Conservation (phyloP, 2,888 invertebrate species). For the Erynnis tages region DNA sequence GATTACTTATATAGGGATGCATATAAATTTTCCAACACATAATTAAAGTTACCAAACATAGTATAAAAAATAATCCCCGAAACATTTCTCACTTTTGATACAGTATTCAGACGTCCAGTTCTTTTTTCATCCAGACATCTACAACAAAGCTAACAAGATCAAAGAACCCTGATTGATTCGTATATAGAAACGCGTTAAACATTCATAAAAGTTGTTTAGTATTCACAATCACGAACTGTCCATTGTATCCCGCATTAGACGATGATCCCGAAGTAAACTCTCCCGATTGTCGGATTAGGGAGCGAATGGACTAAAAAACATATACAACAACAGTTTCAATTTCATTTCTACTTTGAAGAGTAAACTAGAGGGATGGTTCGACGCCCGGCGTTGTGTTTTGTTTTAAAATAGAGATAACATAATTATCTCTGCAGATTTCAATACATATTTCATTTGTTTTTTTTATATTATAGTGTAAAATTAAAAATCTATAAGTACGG, state of each 20-base stretch:
- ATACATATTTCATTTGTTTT: no score
- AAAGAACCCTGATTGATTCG: slow-evolving; percentile 16
- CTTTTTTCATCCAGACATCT: no score
- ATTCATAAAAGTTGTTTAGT: slow-evolving; percentile 42
- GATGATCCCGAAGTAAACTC: slow-evolving; percentile 63
- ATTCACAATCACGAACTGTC: slow-evolving; percentile 71
- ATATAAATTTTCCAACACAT: no score
- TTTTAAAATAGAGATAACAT: neutral
- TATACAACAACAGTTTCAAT: slow-evolving; percentile 32
- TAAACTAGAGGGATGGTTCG: slow-evolving; percentile 22
- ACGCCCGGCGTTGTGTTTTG: neutral
- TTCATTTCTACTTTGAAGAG: slow-evolving; percentile 25
- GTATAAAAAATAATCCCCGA: no score
- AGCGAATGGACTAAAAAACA: slow-evolving; percentile 48
- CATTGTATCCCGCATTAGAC: slow-evolving; percentile 56
- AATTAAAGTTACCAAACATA: no score
- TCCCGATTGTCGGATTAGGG: slow-evolving; percentile 61
- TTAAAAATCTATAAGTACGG: no score
- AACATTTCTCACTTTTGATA: no score
- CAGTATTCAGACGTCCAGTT: no score
- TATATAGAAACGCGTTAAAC: slow-evolving; percentile 4
- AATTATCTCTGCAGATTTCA: neutral
- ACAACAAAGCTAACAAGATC: neutral
- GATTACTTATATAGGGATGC: no score
- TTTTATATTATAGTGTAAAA: no score